Conservation (phyloP, 2,888 invertebrate species). For the Dione juno region DNA sequence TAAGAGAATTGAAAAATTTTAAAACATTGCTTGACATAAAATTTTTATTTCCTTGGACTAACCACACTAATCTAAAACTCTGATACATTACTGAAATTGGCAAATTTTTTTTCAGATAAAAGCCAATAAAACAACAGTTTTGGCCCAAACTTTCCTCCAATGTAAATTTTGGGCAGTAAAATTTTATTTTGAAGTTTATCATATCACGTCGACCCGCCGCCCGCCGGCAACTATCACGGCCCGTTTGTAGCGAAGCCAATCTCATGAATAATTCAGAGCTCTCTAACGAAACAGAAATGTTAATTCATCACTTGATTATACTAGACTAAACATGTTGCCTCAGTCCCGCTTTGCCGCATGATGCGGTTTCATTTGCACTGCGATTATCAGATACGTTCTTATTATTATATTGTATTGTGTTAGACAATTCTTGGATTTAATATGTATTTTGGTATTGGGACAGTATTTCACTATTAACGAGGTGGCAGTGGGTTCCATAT, state of each 20-base stretch:
- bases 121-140: background rate
- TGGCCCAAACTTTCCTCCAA: background rate
- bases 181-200: background rate
- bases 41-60: no score
- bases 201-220: conserved; percentile 16
- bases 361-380: conserved; percentile 35
- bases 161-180: conserved; percentile 3
- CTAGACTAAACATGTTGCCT: conserved; percentile 42
- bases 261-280: conserved; percentile 46
- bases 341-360: conserved; percentile 30
- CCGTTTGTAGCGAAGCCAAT: conserved; percentile 39
- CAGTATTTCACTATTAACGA: no score
- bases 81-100: no score
- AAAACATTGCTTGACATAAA: no score
- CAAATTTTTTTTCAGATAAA: background rate
- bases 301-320: conserved; percentile 48
- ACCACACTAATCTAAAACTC: no score
- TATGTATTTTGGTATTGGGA: background rate
- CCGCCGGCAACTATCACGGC: conserved; percentile 24
- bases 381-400: conserved; percentile 25
- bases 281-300: conserved; percentile 46
- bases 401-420: background rate
- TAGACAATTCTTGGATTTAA: background rate
- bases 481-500: background rate
- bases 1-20: no score